Base-by-base conservation (phyloP, 1,140 invertebrate species). In the Drosophila albomicans region DNA sequence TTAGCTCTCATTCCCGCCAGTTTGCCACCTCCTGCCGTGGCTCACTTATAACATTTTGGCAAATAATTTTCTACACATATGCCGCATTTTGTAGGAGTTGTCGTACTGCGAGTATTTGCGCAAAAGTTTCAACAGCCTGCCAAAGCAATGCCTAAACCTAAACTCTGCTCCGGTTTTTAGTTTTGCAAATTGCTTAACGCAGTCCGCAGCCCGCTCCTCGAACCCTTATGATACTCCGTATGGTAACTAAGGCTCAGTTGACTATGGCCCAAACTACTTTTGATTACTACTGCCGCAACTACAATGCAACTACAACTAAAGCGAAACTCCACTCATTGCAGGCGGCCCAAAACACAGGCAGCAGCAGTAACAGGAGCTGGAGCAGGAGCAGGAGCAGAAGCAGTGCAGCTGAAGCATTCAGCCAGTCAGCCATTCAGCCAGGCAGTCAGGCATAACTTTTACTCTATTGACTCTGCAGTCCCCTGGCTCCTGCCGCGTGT, bases 221-320 rank as follows among this genome's bases (percentile, higher is more conserved):
- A 28, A 2, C 52, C 54, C 15, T n/a, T 51, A 6, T 20, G 25
- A 8, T 6, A 7, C 11, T 20, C 11, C 49, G 5, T 8, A 10
- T 56, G 54, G 28, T 64, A 64, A 54, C 32, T 54, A 64, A 54
- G 41, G 52, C 51, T 72, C 54, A 61, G 64, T 52, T 73, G 51
- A 66, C 46, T 77, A 46, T 56, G 81, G 45, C 57, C 66, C 66
- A 88, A 87, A 87, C 82, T 88, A 88, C 84, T 87, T 87, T 87
- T 87, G 82, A 87, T 87, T 87, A 87, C 84, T 88, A 88, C 84
- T 88, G 72, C 76, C 78, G 75, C 75, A 86, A 61, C 75, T 75
- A 87, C 54, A 72, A 70, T 75, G 35, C 75, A 73, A 57, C 69
- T 63, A 54, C 52, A 75, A 71, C 73, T 49, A 52, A 61, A 63